Evolutionary conservation across 2,113 vertebrate genomes (phyloP).

Genomic region (Lota lota): DNA sequence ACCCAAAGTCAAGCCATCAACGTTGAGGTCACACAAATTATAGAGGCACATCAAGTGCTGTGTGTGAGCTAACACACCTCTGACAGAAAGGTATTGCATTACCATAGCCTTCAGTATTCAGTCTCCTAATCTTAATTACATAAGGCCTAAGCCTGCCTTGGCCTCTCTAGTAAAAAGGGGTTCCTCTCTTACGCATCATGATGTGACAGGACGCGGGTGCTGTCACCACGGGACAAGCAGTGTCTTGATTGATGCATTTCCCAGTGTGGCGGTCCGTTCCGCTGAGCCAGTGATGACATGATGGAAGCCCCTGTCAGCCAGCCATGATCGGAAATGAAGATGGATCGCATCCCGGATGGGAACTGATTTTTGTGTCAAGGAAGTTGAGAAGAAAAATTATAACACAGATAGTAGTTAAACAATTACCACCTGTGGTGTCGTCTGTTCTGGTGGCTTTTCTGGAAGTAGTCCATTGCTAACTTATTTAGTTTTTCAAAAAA

Average conservation of each 20-base stretch:
- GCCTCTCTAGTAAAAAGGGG: constrained; percentile 5
- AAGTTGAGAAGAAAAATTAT: constrained; percentile 51
- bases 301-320: constrained; percentile 75
- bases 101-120: constrained; percentile 16
- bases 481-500: no score
- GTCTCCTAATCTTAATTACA: constrained; percentile 63
- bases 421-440: constrained; percentile 48
- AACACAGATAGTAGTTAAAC: constrained; percentile 50
- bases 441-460: no score
- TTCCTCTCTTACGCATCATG: no score
- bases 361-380: constrained; percentile 71
- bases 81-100: constrained; percentile 23
- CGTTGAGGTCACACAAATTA: constrained; percentile 17
- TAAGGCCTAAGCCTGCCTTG: constrained; percentile 21
- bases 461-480: no score
- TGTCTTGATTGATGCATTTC: constrained; percentile 73
- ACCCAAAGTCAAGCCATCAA: constrained; percentile 29
- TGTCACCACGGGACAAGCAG: constrained; percentile 62
- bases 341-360: constrained; percentile 66
- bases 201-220: constrained; percentile 10
- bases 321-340: constrained; percentile 75
- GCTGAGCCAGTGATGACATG: constrained; percentile 78
- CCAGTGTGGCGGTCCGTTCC: constrained; percentile 69
- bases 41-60: constrained; percentile 2
- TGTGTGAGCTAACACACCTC: constrained; percentile 22